Evolutionary conservation across 2,888 invertebrate species (phyloP).

Genomic region (Pammene aurita): DNA sequence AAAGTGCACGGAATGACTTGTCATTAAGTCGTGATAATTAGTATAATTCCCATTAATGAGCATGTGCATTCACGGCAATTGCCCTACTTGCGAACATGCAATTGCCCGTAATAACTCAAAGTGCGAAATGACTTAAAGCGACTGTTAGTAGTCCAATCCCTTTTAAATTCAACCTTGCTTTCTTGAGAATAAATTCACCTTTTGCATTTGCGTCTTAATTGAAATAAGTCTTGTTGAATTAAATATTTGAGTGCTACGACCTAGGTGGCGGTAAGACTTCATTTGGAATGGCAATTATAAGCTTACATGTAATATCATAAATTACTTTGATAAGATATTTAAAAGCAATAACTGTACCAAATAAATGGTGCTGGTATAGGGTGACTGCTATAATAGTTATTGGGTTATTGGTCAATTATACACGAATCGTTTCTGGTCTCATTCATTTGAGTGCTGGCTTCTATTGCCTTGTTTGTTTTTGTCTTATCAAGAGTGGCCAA

Average conservation of each 20-base stretch:
- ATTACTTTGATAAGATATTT: not conserved
- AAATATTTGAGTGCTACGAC: not conserved
- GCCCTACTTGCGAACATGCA: constrained; percentile 24
- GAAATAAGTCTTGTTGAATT: not conserved
- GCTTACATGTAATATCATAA: no score
- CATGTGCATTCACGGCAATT: constrained; percentile 15
- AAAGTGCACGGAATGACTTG: not conserved
- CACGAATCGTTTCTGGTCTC: no score
- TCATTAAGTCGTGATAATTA: constrained; percentile 16
- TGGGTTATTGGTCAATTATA: no score
- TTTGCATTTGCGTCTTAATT: not conserved
- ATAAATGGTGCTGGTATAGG: no score
- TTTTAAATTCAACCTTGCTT: not conserved
- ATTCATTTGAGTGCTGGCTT: no score
- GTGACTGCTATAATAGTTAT: no score
- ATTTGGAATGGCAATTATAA: not conserved
- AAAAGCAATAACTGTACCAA: no score
- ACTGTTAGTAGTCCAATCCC: not conserved
- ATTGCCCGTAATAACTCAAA: constrained; percentile 10
- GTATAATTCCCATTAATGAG: constrained; percentile 1
- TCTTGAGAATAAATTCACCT: not conserved
- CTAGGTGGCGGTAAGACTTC: not conserved
- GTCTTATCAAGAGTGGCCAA: no score
- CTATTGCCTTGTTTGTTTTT: no score
- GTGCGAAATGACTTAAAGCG: not conserved